Percentiles rank a stretch among this genome's conserved stretches.
Evolutionary conservation across 1,140 invertebrate genomes (phyloP).

Genomic region (Microplitis demolitor): DNA sequence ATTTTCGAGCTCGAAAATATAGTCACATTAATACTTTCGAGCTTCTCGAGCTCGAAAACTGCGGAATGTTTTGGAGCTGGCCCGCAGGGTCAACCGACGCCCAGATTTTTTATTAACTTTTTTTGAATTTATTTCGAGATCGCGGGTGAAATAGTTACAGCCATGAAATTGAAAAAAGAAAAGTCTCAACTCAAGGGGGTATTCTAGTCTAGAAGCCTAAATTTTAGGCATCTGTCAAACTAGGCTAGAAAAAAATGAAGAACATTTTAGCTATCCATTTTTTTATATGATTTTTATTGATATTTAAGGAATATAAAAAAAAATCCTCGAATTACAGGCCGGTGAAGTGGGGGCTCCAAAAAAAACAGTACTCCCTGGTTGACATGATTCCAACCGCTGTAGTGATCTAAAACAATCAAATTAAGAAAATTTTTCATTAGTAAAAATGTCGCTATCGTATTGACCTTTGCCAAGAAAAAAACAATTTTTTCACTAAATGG

Average conservation of each 20-base stretch:
- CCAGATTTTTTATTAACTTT: too few relatives aligned
- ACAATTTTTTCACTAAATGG: conserved; percentile 13
- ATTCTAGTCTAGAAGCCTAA: background rate
- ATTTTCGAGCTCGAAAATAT: too few relatives aligned
- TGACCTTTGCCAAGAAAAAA: background rate
- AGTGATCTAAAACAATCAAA: background rate
- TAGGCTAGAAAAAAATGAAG: background rate
- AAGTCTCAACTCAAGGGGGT: too few relatives aligned
- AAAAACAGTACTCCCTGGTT: conserved; percentile 1
- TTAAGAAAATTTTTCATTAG: conserved; percentile 8
- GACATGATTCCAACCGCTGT: conserved; percentile 9
- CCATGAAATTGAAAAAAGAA: too few relatives aligned
- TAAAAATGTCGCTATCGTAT: conserved; percentile 1
- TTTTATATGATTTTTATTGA: background rate
- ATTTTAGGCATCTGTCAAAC: background rate
- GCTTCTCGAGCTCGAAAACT: too few relatives aligned
- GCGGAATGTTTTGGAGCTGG: too few relatives aligned
- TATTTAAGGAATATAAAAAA: background rate
- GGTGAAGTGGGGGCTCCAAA: background rate
- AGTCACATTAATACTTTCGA: too few relatives aligned
- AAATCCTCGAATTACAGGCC: background rate
- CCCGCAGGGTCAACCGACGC: too few relatives aligned
- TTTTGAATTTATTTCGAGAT: too few relatives aligned
- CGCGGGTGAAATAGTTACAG: too few relatives aligned
- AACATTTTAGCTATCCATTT: background rate